Evolutionary conservation across 2,113 vertebrate species (phyloP).

Genomic region (Aldabrachelys gigantea): DNA sequence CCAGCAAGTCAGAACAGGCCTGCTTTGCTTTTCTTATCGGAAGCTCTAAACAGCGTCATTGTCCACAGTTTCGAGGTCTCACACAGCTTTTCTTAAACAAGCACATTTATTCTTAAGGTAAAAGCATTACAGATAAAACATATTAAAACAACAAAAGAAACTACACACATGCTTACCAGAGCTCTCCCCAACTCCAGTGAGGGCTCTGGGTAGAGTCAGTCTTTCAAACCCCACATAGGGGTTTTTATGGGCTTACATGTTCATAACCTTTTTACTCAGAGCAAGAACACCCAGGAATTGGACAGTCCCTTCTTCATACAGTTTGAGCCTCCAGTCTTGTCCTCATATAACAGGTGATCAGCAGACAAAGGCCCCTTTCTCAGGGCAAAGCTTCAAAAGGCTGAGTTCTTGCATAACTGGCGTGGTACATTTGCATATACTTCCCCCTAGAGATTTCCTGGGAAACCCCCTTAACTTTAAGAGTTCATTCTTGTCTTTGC

Average conservation of each 20-base stretch:
- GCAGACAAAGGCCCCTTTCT: neutral
- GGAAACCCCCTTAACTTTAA: neutral
- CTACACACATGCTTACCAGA: neutral
- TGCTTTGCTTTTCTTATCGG: neutral
- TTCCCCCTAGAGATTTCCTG: neutral
- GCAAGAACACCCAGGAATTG: neutral
- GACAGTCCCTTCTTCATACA: neutral
- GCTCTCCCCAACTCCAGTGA: neutral
- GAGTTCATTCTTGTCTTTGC: neutral
- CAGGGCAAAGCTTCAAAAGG: neutral
- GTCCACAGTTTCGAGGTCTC: neutral
- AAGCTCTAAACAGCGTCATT: neutral
- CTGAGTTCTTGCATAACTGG: neutral
- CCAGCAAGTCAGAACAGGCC: neutral
- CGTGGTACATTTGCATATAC: neutral
- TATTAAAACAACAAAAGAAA: neutral
- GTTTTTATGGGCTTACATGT: neutral
- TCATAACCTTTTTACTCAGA: neutral
- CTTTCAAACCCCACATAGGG: neutral
- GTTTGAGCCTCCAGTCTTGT: neutral
- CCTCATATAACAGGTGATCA: neutral
- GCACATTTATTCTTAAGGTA: neutral
- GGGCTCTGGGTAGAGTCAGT: neutral
- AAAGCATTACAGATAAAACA: neutral
- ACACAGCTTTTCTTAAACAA: neutral